Base-by-base conservation (phyloP, 2,113 vertebrate genomes). In the Psammodynastes pulverulentus region DNA sequence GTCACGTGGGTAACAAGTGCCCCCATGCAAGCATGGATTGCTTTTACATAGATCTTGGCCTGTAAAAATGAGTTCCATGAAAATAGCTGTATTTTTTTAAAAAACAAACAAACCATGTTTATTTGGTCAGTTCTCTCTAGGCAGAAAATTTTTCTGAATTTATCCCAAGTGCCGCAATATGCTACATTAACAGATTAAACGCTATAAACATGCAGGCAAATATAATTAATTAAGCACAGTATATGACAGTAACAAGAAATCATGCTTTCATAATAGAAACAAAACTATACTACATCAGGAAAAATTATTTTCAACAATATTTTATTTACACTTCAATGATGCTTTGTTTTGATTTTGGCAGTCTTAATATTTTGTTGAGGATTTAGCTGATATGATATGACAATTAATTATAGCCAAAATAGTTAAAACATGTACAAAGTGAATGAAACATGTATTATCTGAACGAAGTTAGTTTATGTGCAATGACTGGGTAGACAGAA, bases 11-110 rank as follows among this genome's bases (percentile, higher is more conserved):
- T 97, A 98, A 95, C 99, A 99, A 91, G 98, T 98, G 34, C 99
- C 99, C 92, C 98, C 98, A 87, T 99, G 98, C 85, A 98, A 96
- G 96, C 99, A 99, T 5, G 98, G 97, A 94, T 98, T 98, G 7
- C 96, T 97, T 93, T 97, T 96, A 96, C 99, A 99, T 0, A 96
- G 97, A 95, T 99, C 95, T 91, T 98, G 92, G 91, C 96, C 99
- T 99, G 96, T 94, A 95, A 84, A 79, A 95, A 93, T 17, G 88
- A 96, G 91, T 86, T 94, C 84, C 95, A 95, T 39, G 87, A 96
- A 96, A 88, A 26, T 94, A n/a, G 58, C 13, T 45, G n/a, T 67
- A 9, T 56, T 12, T 3, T 72, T 89, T 87, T 3, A 0, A 19
- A 79, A 39, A 87, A 62, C 0, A 10, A 93, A 91, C 39, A 3